Evolutionary conservation across 2,888 invertebrate genomes (phyloP), one percentile per base, ranked within the genome.

Genomic region (Drosophila paramelanica): DNA sequence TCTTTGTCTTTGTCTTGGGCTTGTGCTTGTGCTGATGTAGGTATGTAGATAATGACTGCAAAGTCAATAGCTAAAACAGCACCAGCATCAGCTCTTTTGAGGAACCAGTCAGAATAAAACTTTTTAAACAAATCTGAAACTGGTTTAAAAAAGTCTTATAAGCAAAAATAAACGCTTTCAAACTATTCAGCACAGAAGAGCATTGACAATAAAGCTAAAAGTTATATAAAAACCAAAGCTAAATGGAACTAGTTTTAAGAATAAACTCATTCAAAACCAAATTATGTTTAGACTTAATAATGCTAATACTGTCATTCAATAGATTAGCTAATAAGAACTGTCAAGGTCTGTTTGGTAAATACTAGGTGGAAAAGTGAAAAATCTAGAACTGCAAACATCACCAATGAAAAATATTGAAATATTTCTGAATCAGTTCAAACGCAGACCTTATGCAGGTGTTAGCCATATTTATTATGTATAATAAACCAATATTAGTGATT

Each of bases 151-250:
- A 25, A 45, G 53, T 61, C 58, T 33, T 36, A 20, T 58, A 58
- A 73, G 47, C 74, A 74, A 68, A 69, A 58, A 69, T 74, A 46
- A 62, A n/a, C 41, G 41, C 23, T 56, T 52, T 33, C 33, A 8
- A 33, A 41, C 25, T 57, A 59, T 65, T 64, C 49, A 45, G 50
- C 53, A 31, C 53, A 49, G 58, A 58, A 72, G 41, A 72, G 71
- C 49, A 55, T 52, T 53, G 65, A 38, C 46, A 60, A 41, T 56
- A 58, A 36, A 53, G 17, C 23, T 25, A 14, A 14, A 33, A 14
- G n/a, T 17, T 41, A 41, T 56, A 14, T 31, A n/a, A 11, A 20
- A 39, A 0, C 11, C 17, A 5, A 39, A 49, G 14, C 13, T 23
- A 66, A 55, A 27, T 8, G 23, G 31, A 73, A 73, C 72, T 56